Conservation (phyloP, 1,140 invertebrate species). For the Pinna nobilis region DNA sequence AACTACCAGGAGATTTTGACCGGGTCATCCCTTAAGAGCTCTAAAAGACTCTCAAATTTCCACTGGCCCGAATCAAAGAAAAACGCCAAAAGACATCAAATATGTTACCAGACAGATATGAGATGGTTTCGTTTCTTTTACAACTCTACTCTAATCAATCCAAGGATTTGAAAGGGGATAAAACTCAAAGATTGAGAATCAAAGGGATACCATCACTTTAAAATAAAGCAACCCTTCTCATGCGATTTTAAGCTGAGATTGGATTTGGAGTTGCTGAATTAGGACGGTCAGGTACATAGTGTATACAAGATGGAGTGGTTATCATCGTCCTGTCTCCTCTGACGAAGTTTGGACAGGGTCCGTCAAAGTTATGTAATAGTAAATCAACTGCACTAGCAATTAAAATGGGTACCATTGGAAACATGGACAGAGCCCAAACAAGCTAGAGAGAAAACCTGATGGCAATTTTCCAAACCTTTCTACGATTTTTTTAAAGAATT, state of each 20-base stretch:
- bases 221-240: not conserved
- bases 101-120: not conserved
- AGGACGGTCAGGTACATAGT: no score
- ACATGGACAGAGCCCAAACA: no score
- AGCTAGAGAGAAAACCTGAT: no score
- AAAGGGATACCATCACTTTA: not conserved
- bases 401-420: no score
- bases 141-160: not conserved
- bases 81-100: constrained; percentile 1
- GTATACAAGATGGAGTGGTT: no score
- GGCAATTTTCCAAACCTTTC: no score
- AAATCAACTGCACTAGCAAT: no score
- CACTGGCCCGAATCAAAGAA: not conserved
- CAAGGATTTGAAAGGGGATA: not conserved
- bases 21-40: not conserved
- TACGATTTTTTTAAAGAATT: no score
- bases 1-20: not conserved
- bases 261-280: not conserved
- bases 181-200: not conserved
- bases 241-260: not conserved
- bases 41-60: not conserved
- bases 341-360: no score
- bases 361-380: no score
- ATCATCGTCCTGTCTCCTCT: no score
- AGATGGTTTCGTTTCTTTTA: not conserved